Conservation (phyloP, 1,140 invertebrate species). For the Drosophila takahashii region DNA sequence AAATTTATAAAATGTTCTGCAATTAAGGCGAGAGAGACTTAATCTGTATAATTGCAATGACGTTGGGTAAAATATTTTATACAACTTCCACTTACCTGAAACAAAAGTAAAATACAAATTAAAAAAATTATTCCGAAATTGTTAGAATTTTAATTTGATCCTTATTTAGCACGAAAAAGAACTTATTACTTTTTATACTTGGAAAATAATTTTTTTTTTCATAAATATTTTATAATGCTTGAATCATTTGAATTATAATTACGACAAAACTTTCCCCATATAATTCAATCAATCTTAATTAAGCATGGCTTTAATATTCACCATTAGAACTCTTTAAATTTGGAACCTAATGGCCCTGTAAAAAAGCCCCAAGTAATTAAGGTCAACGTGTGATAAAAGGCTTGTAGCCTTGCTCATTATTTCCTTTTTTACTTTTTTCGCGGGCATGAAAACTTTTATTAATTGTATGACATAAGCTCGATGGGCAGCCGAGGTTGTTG, state of each 20-base stretch:
- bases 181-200: too few species aligned
- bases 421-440: slow-evolving; percentile 15
- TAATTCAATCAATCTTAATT: slow-evolving; percentile 3
- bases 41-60: background rate
- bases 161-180: too few species aligned
- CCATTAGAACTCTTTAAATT: slow-evolving; percentile 11
- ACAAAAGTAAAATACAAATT: too few species aligned
- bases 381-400: slow-evolving; percentile 57
- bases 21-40: background rate
- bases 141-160: too few species aligned
- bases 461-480: slow-evolving; percentile 65
- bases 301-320: background rate
- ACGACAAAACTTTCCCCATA: too few species aligned
- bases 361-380: slow-evolving; percentile 46
- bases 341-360: slow-evolving; percentile 4
- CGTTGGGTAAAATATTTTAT: too few species aligned
- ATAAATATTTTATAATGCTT: too few species aligned
- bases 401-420: slow-evolving; percentile 22
- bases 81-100: too few species aligned
- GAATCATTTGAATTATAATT: too few species aligned
- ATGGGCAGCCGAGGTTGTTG: slow-evolving; percentile 16
- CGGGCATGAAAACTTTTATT: slow-evolving; percentile 54
- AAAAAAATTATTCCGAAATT: too few species aligned
- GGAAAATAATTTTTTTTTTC: background rate
- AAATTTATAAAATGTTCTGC: background rate